Conservation (phyloP, 92 coral and sea anemone genomes). For the Porites divaricata region DNA sequence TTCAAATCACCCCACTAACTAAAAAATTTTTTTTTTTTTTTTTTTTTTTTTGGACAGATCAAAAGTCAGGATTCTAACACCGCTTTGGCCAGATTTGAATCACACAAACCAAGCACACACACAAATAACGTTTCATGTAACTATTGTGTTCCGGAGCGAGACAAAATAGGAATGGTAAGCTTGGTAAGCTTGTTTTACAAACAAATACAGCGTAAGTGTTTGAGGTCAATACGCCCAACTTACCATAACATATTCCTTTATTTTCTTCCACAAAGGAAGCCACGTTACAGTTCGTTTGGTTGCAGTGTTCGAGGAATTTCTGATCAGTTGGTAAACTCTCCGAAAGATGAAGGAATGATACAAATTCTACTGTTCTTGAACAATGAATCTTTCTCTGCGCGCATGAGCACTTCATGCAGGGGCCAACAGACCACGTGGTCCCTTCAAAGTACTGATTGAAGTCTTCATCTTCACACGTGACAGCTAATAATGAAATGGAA, state of each 20-base stretch:
- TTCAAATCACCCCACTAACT: too few relatives aligned
- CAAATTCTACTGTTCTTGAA: background rate
- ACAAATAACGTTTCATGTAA: too few relatives aligned
- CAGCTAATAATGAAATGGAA: constrained; percentile 7
- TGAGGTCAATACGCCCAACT: background rate
- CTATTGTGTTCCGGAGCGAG: too few relatives aligned
- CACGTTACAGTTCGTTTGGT: constrained; percentile 15
- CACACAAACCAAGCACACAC: too few relatives aligned
- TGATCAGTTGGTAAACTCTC: background rate
- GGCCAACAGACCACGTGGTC: constrained; percentile 44
- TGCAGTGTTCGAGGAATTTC: constrained; percentile 15
- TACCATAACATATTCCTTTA: constrained; percentile 22
- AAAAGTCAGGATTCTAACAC: too few relatives aligned
- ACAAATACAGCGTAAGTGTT: too few relatives aligned
- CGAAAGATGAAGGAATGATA: background rate
- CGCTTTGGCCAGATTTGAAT: too few relatives aligned
- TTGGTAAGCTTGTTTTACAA: too few relatives aligned
- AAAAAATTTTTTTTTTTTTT: too few relatives aligned
- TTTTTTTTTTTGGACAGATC: too few relatives aligned
- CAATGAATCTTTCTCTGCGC: constrained; percentile 7
- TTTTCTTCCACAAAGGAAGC: constrained; percentile 19
- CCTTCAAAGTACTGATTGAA: constrained; percentile 38
- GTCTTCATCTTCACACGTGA: constrained; percentile 43
- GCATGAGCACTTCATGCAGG: constrained; percentile 29
- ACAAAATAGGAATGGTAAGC: too few relatives aligned